Conservation (phyloP, 2,113 vertebrate species). For the Vimba vimba region DNA sequence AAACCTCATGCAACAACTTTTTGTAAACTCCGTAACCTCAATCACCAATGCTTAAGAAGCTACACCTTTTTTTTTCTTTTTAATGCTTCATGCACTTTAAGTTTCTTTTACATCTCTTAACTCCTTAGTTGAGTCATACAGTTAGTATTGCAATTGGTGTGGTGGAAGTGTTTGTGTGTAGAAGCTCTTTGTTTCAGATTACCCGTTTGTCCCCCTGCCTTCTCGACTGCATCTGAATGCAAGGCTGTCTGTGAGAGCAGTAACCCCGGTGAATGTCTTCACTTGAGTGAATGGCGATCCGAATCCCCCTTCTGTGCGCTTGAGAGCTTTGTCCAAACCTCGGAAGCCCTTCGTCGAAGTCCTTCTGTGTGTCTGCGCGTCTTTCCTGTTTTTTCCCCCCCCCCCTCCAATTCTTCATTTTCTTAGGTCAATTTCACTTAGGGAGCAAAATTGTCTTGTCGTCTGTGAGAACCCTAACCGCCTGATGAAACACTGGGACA, state of each 20-base stretch:
- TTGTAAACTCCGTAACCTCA: conserved; percentile 31
- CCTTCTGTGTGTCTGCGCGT: conserved; percentile 60
- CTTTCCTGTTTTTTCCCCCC: conserved; percentile 54
- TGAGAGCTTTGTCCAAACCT: conserved; percentile 74
- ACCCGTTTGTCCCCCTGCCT: conserved; percentile 74
- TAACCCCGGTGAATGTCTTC: conserved; percentile 70
- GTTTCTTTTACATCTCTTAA: conserved; percentile 71
- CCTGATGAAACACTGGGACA: conserved; percentile 69
- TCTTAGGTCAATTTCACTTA: conserved; percentile 74
- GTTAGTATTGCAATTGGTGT: conserved; percentile 65
- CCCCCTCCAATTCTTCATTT: conserved; percentile 37
- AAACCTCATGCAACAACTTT: not conserved
- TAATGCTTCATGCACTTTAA: conserved; percentile 66
- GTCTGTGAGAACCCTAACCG: conserved; percentile 76
- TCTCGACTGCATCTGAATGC: conserved; percentile 79
- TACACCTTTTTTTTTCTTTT: not conserved
- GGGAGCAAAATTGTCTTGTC: conserved; percentile 64
- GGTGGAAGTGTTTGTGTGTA: conserved; percentile 74
- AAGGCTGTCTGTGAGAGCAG: conserved; percentile 79
- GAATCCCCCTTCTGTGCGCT: conserved; percentile 70
- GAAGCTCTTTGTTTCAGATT: conserved; percentile 81
- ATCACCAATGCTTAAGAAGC: conserved; percentile 17
- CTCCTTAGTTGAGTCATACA: conserved; percentile 67
- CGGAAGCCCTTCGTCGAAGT: conserved; percentile 69
- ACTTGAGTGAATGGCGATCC: conserved; percentile 73